Conservation (phyloP, 1,140 invertebrate species). For the Trachymyrmex septentrionalis region DNA sequence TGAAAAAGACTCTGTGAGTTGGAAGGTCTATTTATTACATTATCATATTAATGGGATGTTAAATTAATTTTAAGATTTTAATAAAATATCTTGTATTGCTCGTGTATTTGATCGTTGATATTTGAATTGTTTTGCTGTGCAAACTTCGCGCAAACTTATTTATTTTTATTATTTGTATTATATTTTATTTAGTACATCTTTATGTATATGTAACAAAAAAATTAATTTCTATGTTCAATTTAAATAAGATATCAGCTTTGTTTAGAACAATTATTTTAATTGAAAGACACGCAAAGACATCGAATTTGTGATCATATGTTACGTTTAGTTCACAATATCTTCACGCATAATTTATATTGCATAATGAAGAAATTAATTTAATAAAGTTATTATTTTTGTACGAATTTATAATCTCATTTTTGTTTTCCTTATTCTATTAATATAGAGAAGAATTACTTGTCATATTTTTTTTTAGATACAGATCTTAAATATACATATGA, state of each 20-base stretch:
- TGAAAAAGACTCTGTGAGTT: too few species aligned
- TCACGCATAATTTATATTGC: background rate
- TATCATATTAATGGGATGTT: too few species aligned
- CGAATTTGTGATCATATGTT: constrained; percentile 5
- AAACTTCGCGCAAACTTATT: too few species aligned
- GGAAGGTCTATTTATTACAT: too few species aligned
- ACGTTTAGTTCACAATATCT: background rate
- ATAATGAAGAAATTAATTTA: constrained; percentile 15
- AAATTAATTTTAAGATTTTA: too few species aligned
- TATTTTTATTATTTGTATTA: background rate
- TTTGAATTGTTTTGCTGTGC: too few species aligned
- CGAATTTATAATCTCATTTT: background rate
- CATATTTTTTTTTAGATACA: background rate
- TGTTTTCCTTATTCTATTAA: background rate
- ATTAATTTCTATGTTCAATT: constrained; percentile 23
- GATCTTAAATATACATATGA: background rate
- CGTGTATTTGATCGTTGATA: too few species aligned
- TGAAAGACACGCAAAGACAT: background rate
- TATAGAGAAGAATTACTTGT: background rate
- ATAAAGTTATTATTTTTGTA: constrained; percentile 34
- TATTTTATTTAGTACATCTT: background rate
- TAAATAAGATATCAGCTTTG: constrained; percentile 8
- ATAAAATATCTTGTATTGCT: too few species aligned
- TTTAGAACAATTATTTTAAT: constrained; percentile 13
- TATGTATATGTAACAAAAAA: background rate